Base-by-base conservation (phyloP, 2,113 vertebrate species). In the Microtus montanus region DNA sequence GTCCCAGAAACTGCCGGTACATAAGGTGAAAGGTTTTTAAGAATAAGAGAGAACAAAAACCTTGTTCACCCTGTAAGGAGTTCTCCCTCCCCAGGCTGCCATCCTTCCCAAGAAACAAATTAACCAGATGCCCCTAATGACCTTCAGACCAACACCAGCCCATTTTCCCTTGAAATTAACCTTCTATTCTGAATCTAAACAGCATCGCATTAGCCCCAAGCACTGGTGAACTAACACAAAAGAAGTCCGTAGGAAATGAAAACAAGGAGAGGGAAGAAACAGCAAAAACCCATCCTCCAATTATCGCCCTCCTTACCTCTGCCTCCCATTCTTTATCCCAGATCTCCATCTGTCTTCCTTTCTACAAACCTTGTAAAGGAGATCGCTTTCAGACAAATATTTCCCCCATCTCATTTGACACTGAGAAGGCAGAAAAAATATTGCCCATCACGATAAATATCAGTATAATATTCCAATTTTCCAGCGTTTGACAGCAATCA, bases 401-500 rank as follows among this genome's bases (percentile, higher is more conserved):
- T 97, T 95, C 95, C 35, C 85, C 94, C 87, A 7, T 89, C 95
- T 94, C 94, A 75, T 95, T 73, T 98, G 98, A 98, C 97, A 96
- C 95, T 0, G 3, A 97, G 61, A 85, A 87, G 95, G 97, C 94
- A 97, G 96, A 88, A 94, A 97, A 98, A 98, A 98, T 98, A 99
- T 97, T 98, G 98, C 97, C 85, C 96, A 88, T 98, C 98, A 98
- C 97, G 97, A 99, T 99, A 99, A 98, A 98, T 98, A 98, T 97
- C 97, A 97, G 97, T 98, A 98, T 99, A 98, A 98, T 98, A 98
- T 99, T 99, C 98, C 98, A 96, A 97, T 98, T 96, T 97, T 98
- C 98, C 98, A 98, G 98, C 95, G 89, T 98, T 98, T 99, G 99
- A 99, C 99, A 99, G 99, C 99, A 99, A 99, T 99, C 98, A 98